Conservation (phyloP, 35 echinoderm and acorn worm species). For the Ptychodera flava region DNA sequence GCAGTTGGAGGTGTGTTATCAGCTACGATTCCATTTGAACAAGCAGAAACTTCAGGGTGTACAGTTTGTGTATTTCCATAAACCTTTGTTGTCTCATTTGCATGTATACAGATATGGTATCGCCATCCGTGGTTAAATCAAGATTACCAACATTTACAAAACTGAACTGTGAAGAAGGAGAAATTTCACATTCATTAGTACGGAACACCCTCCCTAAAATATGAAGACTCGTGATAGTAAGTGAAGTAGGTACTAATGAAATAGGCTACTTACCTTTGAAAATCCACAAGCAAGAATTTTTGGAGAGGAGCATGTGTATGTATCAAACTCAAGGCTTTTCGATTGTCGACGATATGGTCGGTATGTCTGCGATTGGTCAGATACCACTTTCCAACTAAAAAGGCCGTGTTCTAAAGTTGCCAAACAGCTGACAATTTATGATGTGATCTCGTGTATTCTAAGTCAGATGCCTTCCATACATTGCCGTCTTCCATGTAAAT, state of each 20-base stretch:
- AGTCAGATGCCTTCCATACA: constrained; percentile 14
- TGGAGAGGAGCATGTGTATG: no score
- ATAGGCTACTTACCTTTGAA: background rate
- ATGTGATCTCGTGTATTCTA: constrained; percentile 19
- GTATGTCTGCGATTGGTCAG: no score
- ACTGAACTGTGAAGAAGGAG: constrained; percentile 14
- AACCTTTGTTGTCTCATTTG: background rate
- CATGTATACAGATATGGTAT: constrained; percentile 33
- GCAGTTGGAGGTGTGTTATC: constrained; percentile 29
- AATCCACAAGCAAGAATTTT: constrained; percentile 7
- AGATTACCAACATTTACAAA: constrained; percentile 20
- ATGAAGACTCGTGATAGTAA: constrained; percentile 11
- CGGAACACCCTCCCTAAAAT: background rate
- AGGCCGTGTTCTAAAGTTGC: constrained; percentile 13
- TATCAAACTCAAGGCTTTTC: no score
- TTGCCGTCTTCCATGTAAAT: constrained; percentile 9
- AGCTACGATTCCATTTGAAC: constrained; percentile 37
- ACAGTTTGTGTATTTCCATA: background rate
- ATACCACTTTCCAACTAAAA: constrained; percentile 17
- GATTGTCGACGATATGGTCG: no score
- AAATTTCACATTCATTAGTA: constrained; percentile 15
- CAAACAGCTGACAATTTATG: constrained; percentile 23
- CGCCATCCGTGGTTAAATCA: constrained; percentile 6
- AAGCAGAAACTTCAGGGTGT: constrained; percentile 3
- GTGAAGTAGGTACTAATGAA: no score